Base-by-base conservation (phyloP, 2,797 vertebrate species). In the Falco biarmicus region DNA sequence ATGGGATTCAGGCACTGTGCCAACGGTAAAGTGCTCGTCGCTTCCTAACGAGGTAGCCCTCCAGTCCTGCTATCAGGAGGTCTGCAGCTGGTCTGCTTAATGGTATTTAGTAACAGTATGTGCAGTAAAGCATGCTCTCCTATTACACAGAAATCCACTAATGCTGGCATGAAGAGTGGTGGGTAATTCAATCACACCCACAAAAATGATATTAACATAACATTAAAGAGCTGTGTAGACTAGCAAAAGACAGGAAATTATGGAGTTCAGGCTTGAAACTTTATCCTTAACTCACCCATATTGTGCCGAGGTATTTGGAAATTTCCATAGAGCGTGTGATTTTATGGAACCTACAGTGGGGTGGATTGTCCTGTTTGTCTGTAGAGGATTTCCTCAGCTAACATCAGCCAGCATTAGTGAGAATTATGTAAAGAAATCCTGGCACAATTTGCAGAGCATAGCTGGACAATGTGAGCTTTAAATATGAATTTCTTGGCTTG, bases 231-330 rank as follows among this genome's bases (percentile, higher is more conserved):
- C 91, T 91, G 90, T 4, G 16, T 50, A 95, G 91, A 85, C 68
- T 74, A 93, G 91, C 64, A 73, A 88, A 97, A 87, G 95, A 68
- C 95, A 95, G 95, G 96, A 96, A 97, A 97, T 94, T 82, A 64
- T 14, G 70, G 60, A 84, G 79, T 92, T 93, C 57, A 84, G 78
- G 66, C 87, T 93, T 94, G 96, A 97, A 97, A 96, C 92, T 95
- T 96, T 95, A 95, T 93, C 95, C 93, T 93, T 84, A 80, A 57
- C 81, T 97, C 84, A 82, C 76, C 76, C 78, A 21, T 83, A 32
- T 70, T 84, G 61, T 91, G 63, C 57, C 0, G 7, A 90, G 56
- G 68, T 84, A 68, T 90, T 81, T 78, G 78, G 87, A 92, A 93
- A 90, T 95, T 93, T 93, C 87, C 85, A 88, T 2, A 45, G 70